These are phyloP conservation scores for Atherinosoma microstoma DNA, from an alignment of 2,797 vertebrate genomes.

Conservation along the genomic window DNA sequence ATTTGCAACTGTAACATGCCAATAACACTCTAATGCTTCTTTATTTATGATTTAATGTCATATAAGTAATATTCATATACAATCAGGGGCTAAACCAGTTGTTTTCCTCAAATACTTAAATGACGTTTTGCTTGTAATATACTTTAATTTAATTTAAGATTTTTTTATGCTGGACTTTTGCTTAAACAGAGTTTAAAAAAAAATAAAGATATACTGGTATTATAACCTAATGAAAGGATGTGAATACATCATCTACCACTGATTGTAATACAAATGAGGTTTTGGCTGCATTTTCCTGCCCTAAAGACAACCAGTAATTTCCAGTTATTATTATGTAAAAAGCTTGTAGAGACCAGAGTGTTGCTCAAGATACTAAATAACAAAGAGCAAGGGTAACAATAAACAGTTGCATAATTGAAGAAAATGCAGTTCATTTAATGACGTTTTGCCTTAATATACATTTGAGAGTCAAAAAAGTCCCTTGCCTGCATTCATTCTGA, in stretches of 20 bases:
- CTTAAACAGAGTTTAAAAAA: not conserved
- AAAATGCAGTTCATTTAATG: not conserved
- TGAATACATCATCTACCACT: not conserved
- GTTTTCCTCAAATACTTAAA: not conserved
- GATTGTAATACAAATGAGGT: not conserved
- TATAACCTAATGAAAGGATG: not conserved
- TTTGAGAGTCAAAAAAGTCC: not conserved
- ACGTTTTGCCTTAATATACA: not conserved
- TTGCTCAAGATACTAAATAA: not conserved
- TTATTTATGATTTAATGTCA: no score
- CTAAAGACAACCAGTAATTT: not conserved
- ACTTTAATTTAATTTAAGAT: not conserved
- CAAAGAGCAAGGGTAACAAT: not conserved
- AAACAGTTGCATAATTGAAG: not conserved
- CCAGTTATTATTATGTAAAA: not conserved
- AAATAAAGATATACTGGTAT: not conserved
- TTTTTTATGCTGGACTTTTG: not conserved
- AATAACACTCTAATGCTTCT: no score
- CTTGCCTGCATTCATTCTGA: not conserved
- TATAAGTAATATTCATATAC: no score
- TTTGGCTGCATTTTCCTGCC: constrained; percentile 1
- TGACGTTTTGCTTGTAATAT: not conserved
- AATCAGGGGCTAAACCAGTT: not conserved
- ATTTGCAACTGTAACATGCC: not conserved
- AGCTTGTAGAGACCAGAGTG: not conserved